These are phyloP conservation scores for Mionectes olivaceus DNA, from an alignment of 2,797 vertebrate genomes.

Conservation along the genomic window DNA sequence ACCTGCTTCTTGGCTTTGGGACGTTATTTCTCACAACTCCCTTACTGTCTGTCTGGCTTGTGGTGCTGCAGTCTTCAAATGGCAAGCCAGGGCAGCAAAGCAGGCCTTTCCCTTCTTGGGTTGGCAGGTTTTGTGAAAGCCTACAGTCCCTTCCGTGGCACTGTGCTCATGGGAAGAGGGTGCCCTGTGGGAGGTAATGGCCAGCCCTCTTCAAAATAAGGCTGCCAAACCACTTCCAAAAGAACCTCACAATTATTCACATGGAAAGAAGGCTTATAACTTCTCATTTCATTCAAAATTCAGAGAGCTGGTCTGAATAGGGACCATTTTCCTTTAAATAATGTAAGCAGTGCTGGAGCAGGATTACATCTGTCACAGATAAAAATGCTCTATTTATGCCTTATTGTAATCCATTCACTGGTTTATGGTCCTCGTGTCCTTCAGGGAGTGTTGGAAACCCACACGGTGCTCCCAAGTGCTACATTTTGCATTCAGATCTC, in stretches of 20 bases:
- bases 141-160: background rate
- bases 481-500: conserved; percentile 28
- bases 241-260: background rate
- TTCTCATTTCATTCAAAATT: background rate
- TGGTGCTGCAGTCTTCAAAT: background rate
- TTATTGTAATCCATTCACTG: conserved; percentile 61
- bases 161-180: background rate
- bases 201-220: background rate
- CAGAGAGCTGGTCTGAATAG: background rate
- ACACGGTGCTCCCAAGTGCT: background rate
- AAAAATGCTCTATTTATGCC: conserved; percentile 63
- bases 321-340: conserved; percentile 28
- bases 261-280: background rate
- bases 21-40: background rate
- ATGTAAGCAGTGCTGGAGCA: background rate
- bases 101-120: background rate
- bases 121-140: background rate
- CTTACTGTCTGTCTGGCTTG: background rate
- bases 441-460: conserved; percentile 8
- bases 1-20: conserved; percentile 44
- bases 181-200: background rate
- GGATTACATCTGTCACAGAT: conserved; percentile 42
- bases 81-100: background rate
- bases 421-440: conserved; percentile 34
- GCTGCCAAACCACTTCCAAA: background rate